Base-by-base conservation (phyloP, 2,113 vertebrate genomes). In the Hydropotes inermis region DNA sequence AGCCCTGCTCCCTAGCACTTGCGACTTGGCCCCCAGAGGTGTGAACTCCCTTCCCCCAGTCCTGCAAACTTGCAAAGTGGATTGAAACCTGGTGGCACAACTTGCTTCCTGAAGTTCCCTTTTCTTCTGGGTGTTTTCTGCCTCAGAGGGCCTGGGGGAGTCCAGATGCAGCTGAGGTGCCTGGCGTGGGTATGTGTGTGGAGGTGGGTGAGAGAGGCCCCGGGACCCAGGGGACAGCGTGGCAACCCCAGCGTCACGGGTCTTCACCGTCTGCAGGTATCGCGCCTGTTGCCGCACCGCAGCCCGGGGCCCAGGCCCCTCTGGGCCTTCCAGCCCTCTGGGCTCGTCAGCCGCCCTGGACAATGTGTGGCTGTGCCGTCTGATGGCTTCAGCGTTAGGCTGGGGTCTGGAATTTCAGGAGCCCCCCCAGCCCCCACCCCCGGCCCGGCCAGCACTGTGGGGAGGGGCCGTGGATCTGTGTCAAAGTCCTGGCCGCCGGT, bases 91-190 rank as follows among this genome's bases (percentile, higher is more conserved):
- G 36, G 16, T 25, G 15, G 28, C 67, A 9, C 0, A 0, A 12
- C 74, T 23, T 14, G 23, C 57, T 82, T 87, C 64, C 85, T 47
- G 30, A 90, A 97, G 87, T 97, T 96, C 97, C 78, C 43, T 92
- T 98, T 97, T 97, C 67, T 67, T 89, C 21, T 86, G 54, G 33
- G 84, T 50, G 43, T 5, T 95, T 94, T 95, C 60, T 87, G 57
- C 17, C 86, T 88, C 39, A 76, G 13, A 57, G 43, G n/a, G 10
- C 7, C 6, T 58, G 57, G 52, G 82, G 79, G 87, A 52, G 55
- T 70, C n/a, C 84, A 88, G 54, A 50, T 17, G 0, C 1, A 1
- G 9, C 17, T 1, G 4, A 19, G 47, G 84, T 36, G 7, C 9
- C 47, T 86, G 14, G 23, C 6, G 0, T 78, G 54, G 78, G 67